Evolutionary conservation across 2,113 vertebrate genomes (phyloP), one percentile per base, ranked within the genome.

Genomic region (Scalopus aquaticus): DNA sequence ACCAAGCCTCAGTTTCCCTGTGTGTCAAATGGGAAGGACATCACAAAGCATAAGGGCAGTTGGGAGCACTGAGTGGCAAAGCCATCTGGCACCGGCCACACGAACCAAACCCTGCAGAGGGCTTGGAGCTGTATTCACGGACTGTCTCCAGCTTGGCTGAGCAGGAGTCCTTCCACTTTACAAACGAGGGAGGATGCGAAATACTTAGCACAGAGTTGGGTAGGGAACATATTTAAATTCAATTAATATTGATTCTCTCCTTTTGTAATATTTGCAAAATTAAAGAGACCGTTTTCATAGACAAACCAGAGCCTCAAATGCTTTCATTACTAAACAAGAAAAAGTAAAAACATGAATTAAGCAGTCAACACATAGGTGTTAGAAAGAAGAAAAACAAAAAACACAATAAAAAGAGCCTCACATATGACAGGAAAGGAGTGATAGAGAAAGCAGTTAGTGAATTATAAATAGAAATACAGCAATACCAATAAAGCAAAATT

Each of bases 321-420:
- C 54, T 87, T 69, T 88, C 70, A 73, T 90, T 94, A 92, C 93
- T 87, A 95, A 96, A 92, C 32, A 83, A 56, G 70, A 89, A 32
- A 80, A 87, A 94, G 91, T 76, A 88, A 83, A 96, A 92, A 62
- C n/a, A n/a, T n/a, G n/a, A 54, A 96, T 95, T 90, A 90, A 84
- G 74, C 69, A 69, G 69, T 95, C 70, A 42, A 91, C 20, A 51
- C 72, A 83, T 26, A 91, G 87, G 87, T 49, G 58, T 73, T 84
- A 92, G 58, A 39, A 46, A 88, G 85, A 56, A 56, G 54, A 24
- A 56, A 56, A 56, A 56, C 22, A 8, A 56, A 22, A 56, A 22
- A 56, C 54, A 39, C 83, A 90, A 88, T 15, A 92, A 60, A 44
- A 5, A 49, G 56, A 3, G 51, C 79, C 46, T 60, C 49, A 70